Evolutionary conservation across 2,797 vertebrate genomes (phyloP).

Genomic region (Platalea minor): DNA sequence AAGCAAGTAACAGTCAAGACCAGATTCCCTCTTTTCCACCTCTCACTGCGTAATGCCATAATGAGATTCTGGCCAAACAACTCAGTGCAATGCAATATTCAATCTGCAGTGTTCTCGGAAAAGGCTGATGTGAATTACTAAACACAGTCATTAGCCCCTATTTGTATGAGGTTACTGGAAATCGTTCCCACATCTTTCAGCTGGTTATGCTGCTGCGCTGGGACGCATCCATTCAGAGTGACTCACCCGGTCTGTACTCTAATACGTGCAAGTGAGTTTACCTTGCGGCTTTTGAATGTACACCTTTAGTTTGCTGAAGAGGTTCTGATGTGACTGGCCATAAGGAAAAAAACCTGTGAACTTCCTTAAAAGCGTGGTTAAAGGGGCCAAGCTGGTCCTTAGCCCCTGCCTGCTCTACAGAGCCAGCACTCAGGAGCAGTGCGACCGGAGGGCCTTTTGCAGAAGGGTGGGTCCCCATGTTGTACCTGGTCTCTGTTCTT

Average conservation of each 20-base stretch:
- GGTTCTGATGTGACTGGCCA: not conserved
- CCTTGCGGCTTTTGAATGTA: not conserved
- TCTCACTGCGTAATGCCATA: conserved; percentile 10
- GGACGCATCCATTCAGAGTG: not conserved
- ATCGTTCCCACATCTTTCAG: not conserved
- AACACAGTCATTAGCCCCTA: conserved; percentile 1
- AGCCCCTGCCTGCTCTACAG: rapidly evolving
- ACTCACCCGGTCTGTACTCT: not conserved
- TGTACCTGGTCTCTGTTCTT: not conserved
- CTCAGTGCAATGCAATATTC: not conserved
- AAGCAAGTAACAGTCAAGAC: conserved; percentile 17
- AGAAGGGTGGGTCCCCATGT: not conserved
- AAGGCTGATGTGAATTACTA: not conserved
- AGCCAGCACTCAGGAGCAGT: not conserved
- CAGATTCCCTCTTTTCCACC: conserved; percentile 4
- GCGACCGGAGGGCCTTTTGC: not conserved
- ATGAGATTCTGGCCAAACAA: conserved; percentile 16
- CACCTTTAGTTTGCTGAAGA: not conserved
- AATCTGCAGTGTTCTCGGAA: not conserved
- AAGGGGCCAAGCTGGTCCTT: not conserved
- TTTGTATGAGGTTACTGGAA: not conserved
- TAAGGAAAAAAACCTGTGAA: not conserved
- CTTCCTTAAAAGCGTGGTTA: not conserved
- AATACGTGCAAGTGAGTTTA: not conserved
- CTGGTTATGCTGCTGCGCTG: not conserved